A percentile compares a stretch with the other conserved stretches of the same genome.
Evolutionary conservation across 2,797 vertebrate genomes (phyloP).

Genomic region (Gadopsis marmoratus): DNA sequence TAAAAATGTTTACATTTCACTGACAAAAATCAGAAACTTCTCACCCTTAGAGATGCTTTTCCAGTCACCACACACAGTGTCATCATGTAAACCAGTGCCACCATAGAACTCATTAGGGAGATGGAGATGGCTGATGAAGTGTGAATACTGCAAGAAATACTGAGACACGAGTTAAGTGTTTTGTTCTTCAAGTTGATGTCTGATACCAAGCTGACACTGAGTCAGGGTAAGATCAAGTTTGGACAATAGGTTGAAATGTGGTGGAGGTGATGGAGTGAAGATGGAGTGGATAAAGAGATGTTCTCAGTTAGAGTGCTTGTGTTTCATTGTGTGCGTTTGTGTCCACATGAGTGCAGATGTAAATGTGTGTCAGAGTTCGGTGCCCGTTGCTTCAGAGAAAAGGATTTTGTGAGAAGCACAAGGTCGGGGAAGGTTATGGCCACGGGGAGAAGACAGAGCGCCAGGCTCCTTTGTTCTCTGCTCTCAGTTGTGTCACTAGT

Average conservation of each 20-base stretch:
- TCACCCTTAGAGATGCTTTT: slow-evolving; percentile 49
- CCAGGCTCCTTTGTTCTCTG: slow-evolving; percentile 75
- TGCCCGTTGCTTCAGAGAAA: slow-evolving; percentile 68
- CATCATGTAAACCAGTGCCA: slow-evolving; percentile 45
- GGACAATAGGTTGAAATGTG: slow-evolving; percentile 32
- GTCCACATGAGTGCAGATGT: slow-evolving; percentile 42
- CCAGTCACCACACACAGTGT: slow-evolving; percentile 35
- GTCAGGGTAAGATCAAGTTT: slow-evolving; percentile 48
- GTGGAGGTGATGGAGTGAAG: neutral
- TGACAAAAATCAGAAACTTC: slow-evolving; percentile 38
- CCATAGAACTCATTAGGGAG: slow-evolving; percentile 27
- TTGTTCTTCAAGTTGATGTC: slow-evolving; percentile 65
- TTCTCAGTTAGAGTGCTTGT: slow-evolving; percentile 67
- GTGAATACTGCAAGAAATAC: slow-evolving; percentile 68
- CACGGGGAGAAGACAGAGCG: slow-evolving; percentile 64
- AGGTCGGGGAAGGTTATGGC: slow-evolving; percentile 63
- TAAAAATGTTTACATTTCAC: slow-evolving; percentile 46
- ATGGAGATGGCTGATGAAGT: slow-evolving; percentile 44
- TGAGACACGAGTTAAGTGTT: slow-evolving; percentile 64
- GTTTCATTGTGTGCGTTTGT: slow-evolving; percentile 29
- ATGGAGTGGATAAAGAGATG: slow-evolving; percentile 58
- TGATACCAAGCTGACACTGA: slow-evolving; percentile 63
- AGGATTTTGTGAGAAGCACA: slow-evolving; percentile 63
- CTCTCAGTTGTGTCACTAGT: slow-evolving; percentile 67
- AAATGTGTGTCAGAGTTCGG: slow-evolving; percentile 64